These are phyloP conservation scores for Pegoplata infirma DNA, from an alignment of 2,888 invertebrate species.

Conservation along the genomic window DNA sequence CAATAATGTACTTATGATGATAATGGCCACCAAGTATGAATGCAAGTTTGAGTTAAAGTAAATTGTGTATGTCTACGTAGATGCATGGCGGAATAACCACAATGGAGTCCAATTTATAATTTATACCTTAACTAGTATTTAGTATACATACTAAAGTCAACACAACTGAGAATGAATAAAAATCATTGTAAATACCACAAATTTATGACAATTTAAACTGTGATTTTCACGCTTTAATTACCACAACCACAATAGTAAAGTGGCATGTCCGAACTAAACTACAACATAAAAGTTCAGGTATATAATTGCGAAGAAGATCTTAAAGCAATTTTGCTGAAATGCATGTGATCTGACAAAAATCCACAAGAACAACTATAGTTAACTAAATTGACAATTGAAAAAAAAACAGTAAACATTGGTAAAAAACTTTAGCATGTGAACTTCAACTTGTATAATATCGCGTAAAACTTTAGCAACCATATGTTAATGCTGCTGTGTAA, in stretches of 20 bases:
- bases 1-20: conserved; percentile 14
- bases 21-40: conserved; percentile 54
- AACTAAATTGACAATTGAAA: no score
- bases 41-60: conserved; percentile 2
- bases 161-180: conserved; percentile 6
- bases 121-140: not conserved
- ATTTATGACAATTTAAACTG: conserved; percentile 76
- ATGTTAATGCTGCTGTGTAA: no score
- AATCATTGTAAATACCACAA: conserved; percentile 64
- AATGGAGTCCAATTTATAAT: not conserved
- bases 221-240: conserved; percentile 77
- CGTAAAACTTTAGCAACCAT: no score
- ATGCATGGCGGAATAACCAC: no score
- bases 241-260: conserved; percentile 53
- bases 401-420: no score
- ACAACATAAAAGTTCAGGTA: not conserved
- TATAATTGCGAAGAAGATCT: not conserved
- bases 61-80: no score
- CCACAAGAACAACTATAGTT: no score
- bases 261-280: conserved; percentile 29
- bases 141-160: not conserved
- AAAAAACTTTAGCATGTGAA: no score
- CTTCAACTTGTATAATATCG: no score
- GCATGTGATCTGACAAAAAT: no score
- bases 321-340: not conserved